phyloP scores from a whole-genome alignment of 2,888 invertebrate species.

The Lithophane ornitopus region DNA sequence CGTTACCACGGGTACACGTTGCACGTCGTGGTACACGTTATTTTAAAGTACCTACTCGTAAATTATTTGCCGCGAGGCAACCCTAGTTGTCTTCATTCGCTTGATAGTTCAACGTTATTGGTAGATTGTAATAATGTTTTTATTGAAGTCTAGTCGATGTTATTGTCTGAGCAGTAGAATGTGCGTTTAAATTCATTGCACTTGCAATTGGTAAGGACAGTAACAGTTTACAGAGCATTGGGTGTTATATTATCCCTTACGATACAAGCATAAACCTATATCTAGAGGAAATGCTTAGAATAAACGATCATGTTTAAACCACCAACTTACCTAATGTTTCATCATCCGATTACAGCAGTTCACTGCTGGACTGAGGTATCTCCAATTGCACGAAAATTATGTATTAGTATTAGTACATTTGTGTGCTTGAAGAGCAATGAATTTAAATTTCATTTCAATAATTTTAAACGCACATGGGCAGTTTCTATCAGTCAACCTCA shows the following conservation, averaged over 20 bases:
- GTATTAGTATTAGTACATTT: no score
- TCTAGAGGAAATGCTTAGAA: not conserved
- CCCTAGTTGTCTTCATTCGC: slow-evolving; percentile 31
- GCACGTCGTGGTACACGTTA: no score
- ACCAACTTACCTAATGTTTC: not conserved
- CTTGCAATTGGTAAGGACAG: slow-evolving; percentile 13
- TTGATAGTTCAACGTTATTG: slow-evolving; percentile 48
- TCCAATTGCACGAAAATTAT: no score
- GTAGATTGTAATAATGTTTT: slow-evolving; percentile 52
- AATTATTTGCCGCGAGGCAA: not conserved
- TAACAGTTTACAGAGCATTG: slow-evolving; percentile 15
- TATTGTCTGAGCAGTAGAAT: slow-evolving; percentile 21
- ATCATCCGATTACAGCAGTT: not conserved
- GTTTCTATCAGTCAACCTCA: no score
- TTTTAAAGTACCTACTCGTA: not conserved
- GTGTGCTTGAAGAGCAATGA: no score
- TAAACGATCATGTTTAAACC: not conserved
- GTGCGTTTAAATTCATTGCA: slow-evolving; percentile 17
- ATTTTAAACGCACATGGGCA: no score
- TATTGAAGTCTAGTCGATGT: slow-evolving; percentile 42
- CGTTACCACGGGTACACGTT: no score
- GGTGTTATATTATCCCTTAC: not conserved
- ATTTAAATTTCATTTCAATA: no score
- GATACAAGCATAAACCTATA: not conserved
- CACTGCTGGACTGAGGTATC: not conserved